Conservation (phyloP, 2,113 vertebrate species). For the Helogale parvula region DNA sequence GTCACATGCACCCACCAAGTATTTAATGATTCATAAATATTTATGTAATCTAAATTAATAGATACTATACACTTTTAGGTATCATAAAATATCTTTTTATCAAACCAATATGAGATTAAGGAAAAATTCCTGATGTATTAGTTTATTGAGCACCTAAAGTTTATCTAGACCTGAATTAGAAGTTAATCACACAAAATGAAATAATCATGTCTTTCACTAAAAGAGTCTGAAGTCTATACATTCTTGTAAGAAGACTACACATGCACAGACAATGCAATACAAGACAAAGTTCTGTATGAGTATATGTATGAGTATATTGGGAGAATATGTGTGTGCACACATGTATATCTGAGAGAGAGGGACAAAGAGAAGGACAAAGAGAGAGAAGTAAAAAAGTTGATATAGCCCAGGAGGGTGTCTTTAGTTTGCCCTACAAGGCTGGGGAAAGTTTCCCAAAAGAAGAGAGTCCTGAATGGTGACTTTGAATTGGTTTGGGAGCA, state of each 20-base stretch:
- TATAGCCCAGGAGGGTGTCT: not conserved
- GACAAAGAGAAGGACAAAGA: not conserved
- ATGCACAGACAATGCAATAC: not conserved
- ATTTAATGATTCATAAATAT: not conserved
- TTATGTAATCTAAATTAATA: not conserved
- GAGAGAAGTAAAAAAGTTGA: not conserved
- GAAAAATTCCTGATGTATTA: not conserved
- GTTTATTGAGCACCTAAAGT: not conserved
- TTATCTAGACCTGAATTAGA: not conserved
- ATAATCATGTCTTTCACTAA: not conserved
- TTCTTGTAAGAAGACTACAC: not conserved
- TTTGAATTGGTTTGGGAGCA: not conserved
- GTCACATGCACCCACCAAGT: not conserved
- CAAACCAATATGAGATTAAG: not conserved
- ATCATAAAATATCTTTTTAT: not conserved
- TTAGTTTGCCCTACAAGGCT: not conserved
- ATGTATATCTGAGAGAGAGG: not conserved
- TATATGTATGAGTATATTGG: accelerated
- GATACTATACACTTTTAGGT: not conserved
- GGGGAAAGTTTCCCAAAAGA: not conserved
- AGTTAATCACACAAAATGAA: not conserved
- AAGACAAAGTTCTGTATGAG: not conserved
- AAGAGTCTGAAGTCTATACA: not conserved
- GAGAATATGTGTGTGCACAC: not conserved
- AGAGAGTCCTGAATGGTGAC: not conserved